Base-by-base conservation (phyloP, 2,113 vertebrate species). In the Rhinopithecus roxellana region DNA sequence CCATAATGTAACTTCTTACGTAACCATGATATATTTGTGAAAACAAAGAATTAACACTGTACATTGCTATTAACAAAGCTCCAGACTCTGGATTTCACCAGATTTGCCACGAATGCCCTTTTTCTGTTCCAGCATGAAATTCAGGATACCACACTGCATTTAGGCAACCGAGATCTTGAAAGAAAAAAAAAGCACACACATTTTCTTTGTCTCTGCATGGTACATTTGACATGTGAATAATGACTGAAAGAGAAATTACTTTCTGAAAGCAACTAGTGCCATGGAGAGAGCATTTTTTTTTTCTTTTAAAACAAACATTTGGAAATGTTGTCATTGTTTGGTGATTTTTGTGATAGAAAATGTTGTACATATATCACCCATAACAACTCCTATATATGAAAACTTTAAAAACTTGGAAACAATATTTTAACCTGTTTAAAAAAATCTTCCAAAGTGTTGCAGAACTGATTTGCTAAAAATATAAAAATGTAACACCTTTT, bases 401-500 rank as follows among this genome's bases (percentile, higher is more conserved):
- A 95, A 92, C 95, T 90, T 95, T 78, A 92, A 95, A 95, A 96
- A 93, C 75, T 82, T 96, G 80, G 77, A 87, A 91, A 77, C 57
- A 70, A 79, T 88, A 82, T 96, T 90, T 96, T 80, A 97, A 97
- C 90, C 84, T 69, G 64, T 95, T 89, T 69, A 12, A 20, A 79
- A 82, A 93, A 79, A 48, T n/a, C 67, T 81, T 93, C 80, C 55
- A 70, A 94, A 94, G 74, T 90, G 87, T 97, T 97, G 93, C 92
- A 94, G 97, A 97, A 94, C 90, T 70, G 81, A 90, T 95, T 95
- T 97, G 88, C 96, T 98, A 96, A 98, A 98, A 97, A 96, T 95
- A 96, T 82, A 92, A 95, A 98, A 96, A 95, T 93, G 94, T 95
- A 97, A 94, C 90, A 97, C 94, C 95, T 98, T 98, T 96, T 98